Evolutionary conservation across 2,888 invertebrate genomes (phyloP).

Genomic region (Eupithecia centaureata): DNA sequence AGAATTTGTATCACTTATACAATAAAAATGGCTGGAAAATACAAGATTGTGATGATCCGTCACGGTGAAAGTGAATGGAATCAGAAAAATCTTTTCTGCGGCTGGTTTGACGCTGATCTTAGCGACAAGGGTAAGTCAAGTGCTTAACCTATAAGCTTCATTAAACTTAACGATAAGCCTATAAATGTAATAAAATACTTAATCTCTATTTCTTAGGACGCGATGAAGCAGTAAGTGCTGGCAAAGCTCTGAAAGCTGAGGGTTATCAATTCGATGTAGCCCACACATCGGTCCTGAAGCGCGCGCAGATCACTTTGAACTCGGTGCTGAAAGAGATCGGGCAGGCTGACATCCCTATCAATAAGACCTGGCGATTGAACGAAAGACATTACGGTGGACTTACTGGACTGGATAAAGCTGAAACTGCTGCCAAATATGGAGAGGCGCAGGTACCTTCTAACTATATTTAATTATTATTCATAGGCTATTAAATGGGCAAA

Average conservation of each 20-base stretch:
- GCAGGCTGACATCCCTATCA: constrained; percentile 86
- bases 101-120: constrained; percentile 89
- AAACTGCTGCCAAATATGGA: constrained; percentile 93
- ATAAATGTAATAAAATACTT: too few relatives aligned
- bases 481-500: too few relatives aligned
- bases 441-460: constrained; percentile 92
- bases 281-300: constrained; percentile 90
- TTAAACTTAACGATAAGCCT: background rate
- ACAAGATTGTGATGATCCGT: constrained; percentile 89
- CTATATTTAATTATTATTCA: too few relatives aligned
- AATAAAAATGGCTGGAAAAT: constrained; percentile 73
- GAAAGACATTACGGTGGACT: constrained; percentile 95
- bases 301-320: constrained; percentile 90
- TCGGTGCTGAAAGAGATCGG: constrained; percentile 87
- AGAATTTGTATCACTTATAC: constrained; percentile 19
- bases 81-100: constrained; percentile 88
- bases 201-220: constrained; percentile 74
- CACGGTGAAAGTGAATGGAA: constrained; percentile 92
- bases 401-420: constrained; percentile 93
- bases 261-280: constrained; percentile 90
- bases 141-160: too few relatives aligned
- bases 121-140: constrained; percentile 85
- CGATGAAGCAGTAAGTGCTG: constrained; percentile 87
- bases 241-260: constrained; percentile 88
- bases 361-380: constrained; percentile 92